Conservation (phyloP, 1,140 invertebrate species). For the Orchestia grillus region DNA sequence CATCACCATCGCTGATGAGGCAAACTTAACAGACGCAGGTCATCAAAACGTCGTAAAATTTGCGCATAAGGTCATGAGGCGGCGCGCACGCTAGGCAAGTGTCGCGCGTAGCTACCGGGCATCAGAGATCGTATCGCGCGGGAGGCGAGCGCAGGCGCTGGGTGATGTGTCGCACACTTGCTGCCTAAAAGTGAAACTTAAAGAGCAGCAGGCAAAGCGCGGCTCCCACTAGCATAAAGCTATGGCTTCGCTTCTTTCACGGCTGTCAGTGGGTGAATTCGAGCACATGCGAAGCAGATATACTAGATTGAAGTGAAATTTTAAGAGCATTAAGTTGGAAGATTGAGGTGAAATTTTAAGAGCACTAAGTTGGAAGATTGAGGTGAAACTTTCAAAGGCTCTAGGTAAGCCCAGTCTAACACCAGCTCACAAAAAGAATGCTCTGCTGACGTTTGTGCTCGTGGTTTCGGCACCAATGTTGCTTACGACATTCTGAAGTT, state of each 20-base stretch:
- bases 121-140: neutral
- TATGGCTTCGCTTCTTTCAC: neutral
- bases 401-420: neutral
- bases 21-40: neutral
- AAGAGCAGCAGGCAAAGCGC: neutral
- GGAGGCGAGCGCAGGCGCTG: neutral
- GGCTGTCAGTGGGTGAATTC: neutral
- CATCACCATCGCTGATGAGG: neutral
- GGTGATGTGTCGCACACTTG: neutral
- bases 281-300: neutral
- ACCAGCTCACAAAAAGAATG: neutral
- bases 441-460: neutral
- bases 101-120: conserved; percentile 2
- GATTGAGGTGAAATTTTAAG: neutral
- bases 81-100: neutral
- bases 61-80: conserved; percentile 11
- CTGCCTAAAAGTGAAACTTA: neutral
- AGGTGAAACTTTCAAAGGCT: neutral
- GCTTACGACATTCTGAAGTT: neutral
- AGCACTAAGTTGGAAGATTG: neutral
- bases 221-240: neutral
- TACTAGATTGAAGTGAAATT: neutral
- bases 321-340: no score
- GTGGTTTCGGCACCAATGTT: neutral
- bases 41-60: conserved; percentile 29